Conservation (phyloP, 2,113 vertebrate species). For the Bufo bufo region DNA sequence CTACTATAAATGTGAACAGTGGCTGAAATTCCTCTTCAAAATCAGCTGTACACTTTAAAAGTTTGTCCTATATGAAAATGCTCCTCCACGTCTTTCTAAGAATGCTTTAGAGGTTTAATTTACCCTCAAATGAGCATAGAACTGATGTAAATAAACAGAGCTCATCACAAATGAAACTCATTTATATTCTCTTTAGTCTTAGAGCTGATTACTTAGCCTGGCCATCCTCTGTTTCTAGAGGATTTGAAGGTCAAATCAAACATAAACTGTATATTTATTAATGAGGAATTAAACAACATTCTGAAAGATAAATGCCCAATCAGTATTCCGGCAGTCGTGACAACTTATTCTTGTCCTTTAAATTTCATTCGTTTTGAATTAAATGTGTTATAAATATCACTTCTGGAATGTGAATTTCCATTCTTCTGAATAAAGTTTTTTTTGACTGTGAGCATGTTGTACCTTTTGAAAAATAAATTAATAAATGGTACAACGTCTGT, state of each 20-base stretch:
- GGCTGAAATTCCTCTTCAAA: too few relatives aligned
- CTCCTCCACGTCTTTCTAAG: too few relatives aligned
- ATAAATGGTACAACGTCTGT: too few relatives aligned
- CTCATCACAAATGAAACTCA: constrained; percentile 20
- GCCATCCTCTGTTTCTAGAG: neutral
- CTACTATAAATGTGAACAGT: too few relatives aligned
- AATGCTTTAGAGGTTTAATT: too few relatives aligned
- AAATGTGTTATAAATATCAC: neutral
- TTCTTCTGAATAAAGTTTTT: neutral
- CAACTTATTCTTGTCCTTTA: neutral
- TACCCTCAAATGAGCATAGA: neutral
- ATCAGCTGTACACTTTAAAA: too few relatives aligned
- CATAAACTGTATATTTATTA: constrained; percentile 37
- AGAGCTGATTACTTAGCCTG: constrained; percentile 12
- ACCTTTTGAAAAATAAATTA: too few relatives aligned
- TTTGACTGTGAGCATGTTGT: too few relatives aligned
- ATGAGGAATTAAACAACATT: constrained; percentile 22
- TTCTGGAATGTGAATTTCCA: neutral
- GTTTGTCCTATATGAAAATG: too few relatives aligned
- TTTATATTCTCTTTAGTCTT: constrained; percentile 22
- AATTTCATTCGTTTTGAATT: neutral
- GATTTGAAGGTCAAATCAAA: constrained; percentile 36
- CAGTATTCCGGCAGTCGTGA: neutral
- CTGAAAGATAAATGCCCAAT: constrained; percentile 23
- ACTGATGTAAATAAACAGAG: constrained; percentile 6